Percentiles rank a stretch among this genome's conserved stretches.
phyloP scores from a whole-genome alignment of 2,113 vertebrate species.

The Bothrops jararaca region DNA sequence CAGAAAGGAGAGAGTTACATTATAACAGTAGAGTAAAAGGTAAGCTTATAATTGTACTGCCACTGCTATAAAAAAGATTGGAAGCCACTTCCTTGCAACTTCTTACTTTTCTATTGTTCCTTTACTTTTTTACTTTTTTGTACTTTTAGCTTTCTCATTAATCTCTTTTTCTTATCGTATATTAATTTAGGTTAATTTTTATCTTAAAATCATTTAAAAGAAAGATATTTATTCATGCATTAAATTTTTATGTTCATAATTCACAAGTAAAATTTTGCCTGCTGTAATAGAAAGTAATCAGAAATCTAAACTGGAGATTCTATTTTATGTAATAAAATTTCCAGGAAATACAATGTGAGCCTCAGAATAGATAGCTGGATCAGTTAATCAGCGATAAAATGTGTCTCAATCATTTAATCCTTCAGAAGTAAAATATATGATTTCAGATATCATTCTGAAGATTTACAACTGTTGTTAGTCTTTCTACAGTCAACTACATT shows the following conservation, averaged over 20 bases:
- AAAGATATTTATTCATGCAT: neutral
- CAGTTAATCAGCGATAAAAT: conserved; percentile 28
- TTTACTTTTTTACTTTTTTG: neutral
- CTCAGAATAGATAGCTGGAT: neutral
- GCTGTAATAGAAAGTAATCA: neutral
- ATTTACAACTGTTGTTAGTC: neutral
- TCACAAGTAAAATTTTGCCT: neutral
- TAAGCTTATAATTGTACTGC: neutral
- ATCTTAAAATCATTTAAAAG: neutral
- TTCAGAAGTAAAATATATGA: conserved; percentile 10
- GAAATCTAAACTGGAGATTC: conserved; percentile 1
- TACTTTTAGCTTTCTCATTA: neutral
- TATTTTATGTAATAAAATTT: conserved; percentile 7
- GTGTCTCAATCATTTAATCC: conserved; percentile 7
- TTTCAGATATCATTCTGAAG: conserved; percentile 7
- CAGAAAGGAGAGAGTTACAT: neutral
- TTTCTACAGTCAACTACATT: conserved; percentile 20
- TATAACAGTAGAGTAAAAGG: neutral
- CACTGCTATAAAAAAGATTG: neutral
- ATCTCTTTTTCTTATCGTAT: neutral
- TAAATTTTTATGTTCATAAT: neutral
- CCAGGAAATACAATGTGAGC: conserved; percentile 19
- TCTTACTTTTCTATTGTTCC: neutral
- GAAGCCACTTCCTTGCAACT: neutral
- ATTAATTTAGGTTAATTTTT: neutral